A percentile compares a stretch with the other conserved stretches of the same genome.
Evolutionary conservation across 2,888 invertebrate species (phyloP).

Genomic region (Phyllotreta striolata): DNA sequence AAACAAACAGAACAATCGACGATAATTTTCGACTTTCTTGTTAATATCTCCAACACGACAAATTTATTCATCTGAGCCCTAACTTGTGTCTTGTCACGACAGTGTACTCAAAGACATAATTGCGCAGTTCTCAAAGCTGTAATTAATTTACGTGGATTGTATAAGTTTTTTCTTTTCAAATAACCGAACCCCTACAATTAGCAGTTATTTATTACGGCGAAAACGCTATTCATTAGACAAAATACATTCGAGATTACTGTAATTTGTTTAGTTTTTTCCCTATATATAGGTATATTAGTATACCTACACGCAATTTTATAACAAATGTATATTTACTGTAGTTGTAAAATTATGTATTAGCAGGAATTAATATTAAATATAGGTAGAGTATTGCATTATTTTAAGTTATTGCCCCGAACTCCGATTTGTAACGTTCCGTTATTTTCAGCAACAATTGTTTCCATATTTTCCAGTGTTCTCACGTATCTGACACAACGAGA

Average conservation of each 20-base stretch:
- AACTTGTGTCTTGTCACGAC: slow-evolving; percentile 16
- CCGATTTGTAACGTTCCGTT: too few relatives aligned
- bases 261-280: too few relatives aligned
- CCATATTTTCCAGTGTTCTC: too few relatives aligned
- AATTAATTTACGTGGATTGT: slow-evolving; percentile 17
- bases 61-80: slow-evolving; percentile 20
- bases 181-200: slow-evolving; percentile 21
- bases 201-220: slow-evolving; percentile 18
- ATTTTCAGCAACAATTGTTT: too few relatives aligned
- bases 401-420: too few relatives aligned
- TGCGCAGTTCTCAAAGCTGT: slow-evolving; percentile 16
- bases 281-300: too few relatives aligned
- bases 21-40: slow-evolving; percentile 20
- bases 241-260: background rate
- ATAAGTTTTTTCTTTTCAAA: slow-evolving; percentile 21
- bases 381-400: too few relatives aligned
- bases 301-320: too few relatives aligned
- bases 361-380: too few relatives aligned
- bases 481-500: too few relatives aligned
- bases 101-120: slow-evolving; percentile 23
- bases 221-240: slow-evolving; percentile 14
- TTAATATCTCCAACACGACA: slow-evolving; percentile 19
- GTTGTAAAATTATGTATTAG: too few relatives aligned
- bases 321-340: too few relatives aligned
- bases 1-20: slow-evolving; percentile 19